Base-by-base conservation (phyloP, 2,888 invertebrate species). In the Oscheius sp. region DNA sequence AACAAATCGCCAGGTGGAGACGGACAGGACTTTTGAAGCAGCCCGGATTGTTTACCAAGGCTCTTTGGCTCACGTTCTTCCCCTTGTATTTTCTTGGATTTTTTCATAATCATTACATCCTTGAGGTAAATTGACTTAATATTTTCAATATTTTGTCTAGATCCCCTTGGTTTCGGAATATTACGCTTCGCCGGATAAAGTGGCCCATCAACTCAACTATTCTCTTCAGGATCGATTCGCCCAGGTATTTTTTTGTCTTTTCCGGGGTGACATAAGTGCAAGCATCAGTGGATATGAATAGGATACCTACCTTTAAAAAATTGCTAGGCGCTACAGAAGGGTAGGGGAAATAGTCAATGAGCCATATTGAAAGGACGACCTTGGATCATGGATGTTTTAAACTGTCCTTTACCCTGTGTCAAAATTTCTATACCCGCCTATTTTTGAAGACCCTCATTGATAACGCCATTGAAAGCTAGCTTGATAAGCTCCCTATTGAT, bases 221-320 rank as follows among this genome's bases (percentile, higher is more conserved):
- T 81, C 85, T 29, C 69, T 87, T 58, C 86, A 87, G 52, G 86
- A 85, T 71, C 80, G 84, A 66, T 84, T 81, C 74, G 82, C 85
- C 1, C 84, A 85, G 78, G 87, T 87, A 46, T 13, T 29, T 13
- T n/a, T 23, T 63, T 49, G 49, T 49, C 49, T n/a, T 49, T 18
- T 49, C 18, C 18, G 49, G 49, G 45, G 2, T 49, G 6, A 18
- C 49, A 16, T 49, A 6, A 35, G 35, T 35, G 35, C 35, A 35
- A 9, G 35, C 35, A 35, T 35, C 5, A 9, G 35, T 41, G 18
- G 53, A 6, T 12, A 53, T 53, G 21, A 53, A 53, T 53, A 7
- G 21, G 25, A 53, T 18, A 2, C 12, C 25, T 18, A 53, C 13
- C 25, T 53, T 23, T 53, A n/a, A 53, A 53, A 53, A 53, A 9